Conservation (phyloP, 1,140 invertebrate genomes). For the Panagrolaimus sp. region DNA sequence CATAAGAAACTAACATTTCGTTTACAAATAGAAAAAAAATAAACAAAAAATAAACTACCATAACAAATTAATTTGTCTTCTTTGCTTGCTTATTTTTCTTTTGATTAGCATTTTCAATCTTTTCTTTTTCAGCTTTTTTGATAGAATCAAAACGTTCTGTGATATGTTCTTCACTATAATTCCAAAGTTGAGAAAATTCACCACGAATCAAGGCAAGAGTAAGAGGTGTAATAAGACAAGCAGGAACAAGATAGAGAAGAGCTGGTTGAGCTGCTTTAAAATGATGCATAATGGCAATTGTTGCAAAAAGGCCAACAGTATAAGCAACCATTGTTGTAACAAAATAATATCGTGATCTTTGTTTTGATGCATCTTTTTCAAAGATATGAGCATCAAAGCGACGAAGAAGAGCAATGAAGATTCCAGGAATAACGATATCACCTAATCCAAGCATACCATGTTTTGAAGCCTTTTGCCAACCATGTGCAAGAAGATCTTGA, state of each 20-base stretch:
- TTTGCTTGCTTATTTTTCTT: neutral
- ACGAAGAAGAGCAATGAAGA: slow-evolving; percentile 92
- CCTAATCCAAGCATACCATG: slow-evolving; percentile 96
- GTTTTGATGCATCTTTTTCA: slow-evolving; percentile 30
- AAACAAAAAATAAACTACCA: neutral
- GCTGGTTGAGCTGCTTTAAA: slow-evolving; percentile 86
- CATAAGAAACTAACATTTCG: too few species aligned
- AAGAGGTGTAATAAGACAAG: slow-evolving; percentile 82
- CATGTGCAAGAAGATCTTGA: slow-evolving; percentile 88
- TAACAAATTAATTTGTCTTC: neutral
- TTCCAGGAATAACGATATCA: slow-evolving; percentile 97
- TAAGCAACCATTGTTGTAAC: slow-evolving; percentile 88
- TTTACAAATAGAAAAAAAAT: neutral
- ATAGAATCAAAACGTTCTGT: slow-evolving; percentile 37
- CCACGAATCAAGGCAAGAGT: slow-evolving; percentile 78
- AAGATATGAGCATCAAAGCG: slow-evolving; percentile 87
- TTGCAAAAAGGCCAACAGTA: slow-evolving; percentile 80
- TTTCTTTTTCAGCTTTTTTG: slow-evolving; percentile 29
- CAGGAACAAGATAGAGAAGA: slow-evolving; percentile 89
- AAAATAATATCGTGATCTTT: slow-evolving; percentile 76
- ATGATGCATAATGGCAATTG: slow-evolving; percentile 94
- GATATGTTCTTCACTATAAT: slow-evolving; percentile 54
- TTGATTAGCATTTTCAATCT: slow-evolving; percentile 38
- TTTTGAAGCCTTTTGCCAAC: slow-evolving; percentile 76
- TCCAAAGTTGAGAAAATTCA: slow-evolving; percentile 63